phyloP scores from a whole-genome alignment of 1,140 invertebrate species.

The Penaeus vannamei region DNA sequence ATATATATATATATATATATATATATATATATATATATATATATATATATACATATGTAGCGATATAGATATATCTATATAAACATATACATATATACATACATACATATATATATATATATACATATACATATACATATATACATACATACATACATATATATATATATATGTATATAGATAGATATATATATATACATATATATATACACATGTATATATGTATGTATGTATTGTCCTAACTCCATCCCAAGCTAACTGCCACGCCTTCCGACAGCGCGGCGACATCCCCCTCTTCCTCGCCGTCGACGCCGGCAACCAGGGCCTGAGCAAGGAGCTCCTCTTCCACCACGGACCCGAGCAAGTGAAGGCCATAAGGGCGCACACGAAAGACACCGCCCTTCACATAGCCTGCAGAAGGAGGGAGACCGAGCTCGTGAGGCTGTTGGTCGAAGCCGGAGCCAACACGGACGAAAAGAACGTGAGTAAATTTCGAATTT shows the following conservation, averaged over 20 bases:
- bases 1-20: too few species aligned
- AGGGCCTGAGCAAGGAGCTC: slow-evolving; percentile 92
- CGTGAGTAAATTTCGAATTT: slow-evolving; percentile 74
- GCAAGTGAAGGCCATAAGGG: slow-evolving; percentile 79
- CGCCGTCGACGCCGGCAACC: slow-evolving; percentile 93
- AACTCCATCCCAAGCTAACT: background rate
- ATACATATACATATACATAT: too few species aligned
- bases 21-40: too few species aligned
- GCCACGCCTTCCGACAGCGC: slow-evolving; percentile 76
- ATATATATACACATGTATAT: slow-evolving; percentile 32
- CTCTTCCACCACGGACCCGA: slow-evolving; percentile 81
- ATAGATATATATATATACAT: background rate
- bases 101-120: too few species aligned
- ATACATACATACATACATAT: too few species aligned
- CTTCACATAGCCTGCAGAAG: slow-evolving; percentile 89
- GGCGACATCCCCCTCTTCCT: slow-evolving; percentile 94
- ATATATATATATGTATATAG: too few species aligned
- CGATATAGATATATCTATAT: too few species aligned
- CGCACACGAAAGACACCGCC: slow-evolving; percentile 80
- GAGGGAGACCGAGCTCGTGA: slow-evolving; percentile 91
- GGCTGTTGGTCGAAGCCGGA: slow-evolving; percentile 93
- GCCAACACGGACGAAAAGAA: slow-evolving; percentile 91
- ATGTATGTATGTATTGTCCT: background rate
- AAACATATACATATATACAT: too few species aligned
- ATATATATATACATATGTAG: too few species aligned